Evolutionary conservation across 1,140 invertebrate genomes (phyloP).

Genomic region (Antheraea pernyi): DNA sequence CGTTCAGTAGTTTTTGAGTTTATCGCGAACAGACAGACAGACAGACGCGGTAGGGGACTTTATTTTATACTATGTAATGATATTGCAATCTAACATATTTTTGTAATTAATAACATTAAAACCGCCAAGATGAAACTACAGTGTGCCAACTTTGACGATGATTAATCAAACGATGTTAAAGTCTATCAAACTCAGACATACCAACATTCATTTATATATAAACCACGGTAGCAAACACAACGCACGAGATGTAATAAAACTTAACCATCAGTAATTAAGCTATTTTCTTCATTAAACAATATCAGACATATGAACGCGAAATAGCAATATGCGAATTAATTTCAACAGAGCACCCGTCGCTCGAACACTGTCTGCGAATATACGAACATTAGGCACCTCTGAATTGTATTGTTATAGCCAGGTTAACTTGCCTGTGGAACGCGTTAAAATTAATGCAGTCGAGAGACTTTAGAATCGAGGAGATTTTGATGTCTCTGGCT

Average conservation of each 20-base stretch:
- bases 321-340: constrained; percentile 32
- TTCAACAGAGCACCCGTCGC: constrained; percentile 13
- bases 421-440: background rate
- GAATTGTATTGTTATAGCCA: constrained; percentile 37
- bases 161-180: too few species aligned
- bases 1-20: too few species aligned
- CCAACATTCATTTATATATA: background rate
- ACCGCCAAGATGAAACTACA: too few species aligned
- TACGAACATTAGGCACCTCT: constrained; percentile 30
- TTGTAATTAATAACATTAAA: too few species aligned
- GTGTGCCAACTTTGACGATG: too few species aligned
- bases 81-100: too few species aligned
- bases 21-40: too few species aligned
- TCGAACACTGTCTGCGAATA: constrained; percentile 26
- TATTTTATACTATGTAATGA: too few species aligned
- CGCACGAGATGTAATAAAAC: background rate
- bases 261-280: background rate
- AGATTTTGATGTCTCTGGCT: background rate
- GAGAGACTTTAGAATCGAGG: background rate
- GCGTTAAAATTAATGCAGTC: background rate
- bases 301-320: constrained; percentile 3
- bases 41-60: too few species aligned
- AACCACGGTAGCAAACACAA: background rate
- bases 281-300: constrained; percentile 3
- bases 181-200: too few species aligned